A percentile compares a stretch with the other conserved stretches of the same genome.
Evolutionary conservation across 2,888 invertebrate genomes (phyloP).

Genomic region (Drosophila heteroneura): DNA sequence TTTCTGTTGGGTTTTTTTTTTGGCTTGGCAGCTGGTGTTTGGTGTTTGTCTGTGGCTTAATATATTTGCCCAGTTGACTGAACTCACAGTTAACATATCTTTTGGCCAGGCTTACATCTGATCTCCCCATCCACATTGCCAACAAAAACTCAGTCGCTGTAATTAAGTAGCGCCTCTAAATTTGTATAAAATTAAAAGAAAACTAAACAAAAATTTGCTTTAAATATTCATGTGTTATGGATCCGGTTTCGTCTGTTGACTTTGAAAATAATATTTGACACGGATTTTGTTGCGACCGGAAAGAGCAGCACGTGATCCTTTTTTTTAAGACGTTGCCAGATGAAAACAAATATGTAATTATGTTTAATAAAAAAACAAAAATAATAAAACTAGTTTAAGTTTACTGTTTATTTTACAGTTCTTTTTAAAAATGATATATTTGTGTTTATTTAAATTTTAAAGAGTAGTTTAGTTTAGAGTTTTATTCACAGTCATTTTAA

Average conservation of each 20-base stretch:
- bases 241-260: slow-evolving; percentile 59
- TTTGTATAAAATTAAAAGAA: slow-evolving; percentile 43
- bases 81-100: slow-evolving; percentile 40
- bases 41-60: slow-evolving; percentile 49
- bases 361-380: slow-evolving; percentile 19
- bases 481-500: not conserved
- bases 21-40: slow-evolving; percentile 9
- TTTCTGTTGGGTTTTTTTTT: not conserved
- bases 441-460: not conserved
- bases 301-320: slow-evolving; percentile 52
- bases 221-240: slow-evolving; percentile 60
- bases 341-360: slow-evolving; percentile 29
- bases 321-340: slow-evolving; percentile 13
- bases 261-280: slow-evolving; percentile 55
- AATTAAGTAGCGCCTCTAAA: slow-evolving; percentile 67
- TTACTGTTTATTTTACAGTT: not conserved
- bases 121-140: slow-evolving; percentile 35
- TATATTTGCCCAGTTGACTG: slow-evolving; percentile 61
- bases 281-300: slow-evolving; percentile 57
- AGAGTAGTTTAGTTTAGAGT: too few relatives aligned
- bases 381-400: not conserved
- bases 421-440: not conserved
- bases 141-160: slow-evolving; percentile 47
- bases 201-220: slow-evolving; percentile 26
- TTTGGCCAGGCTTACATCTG: slow-evolving; percentile 15